These are phyloP conservation scores for Odobenus rosmarus DNA, from an alignment of 2,113 vertebrate species.

Conservation along the genomic window DNA sequence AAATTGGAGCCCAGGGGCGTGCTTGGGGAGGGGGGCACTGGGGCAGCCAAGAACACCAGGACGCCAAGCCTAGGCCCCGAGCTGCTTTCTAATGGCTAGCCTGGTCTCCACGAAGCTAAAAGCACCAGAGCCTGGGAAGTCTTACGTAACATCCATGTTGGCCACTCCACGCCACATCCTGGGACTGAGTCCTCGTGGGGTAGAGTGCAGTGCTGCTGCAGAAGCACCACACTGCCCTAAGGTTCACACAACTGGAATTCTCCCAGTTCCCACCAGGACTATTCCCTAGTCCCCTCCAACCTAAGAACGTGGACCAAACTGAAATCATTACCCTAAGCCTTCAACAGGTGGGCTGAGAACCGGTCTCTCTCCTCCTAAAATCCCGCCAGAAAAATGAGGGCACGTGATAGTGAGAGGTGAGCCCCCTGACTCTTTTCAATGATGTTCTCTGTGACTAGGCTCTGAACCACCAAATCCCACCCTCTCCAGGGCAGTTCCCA, in stretches of 20 bases:
- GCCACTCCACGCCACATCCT: accelerated
- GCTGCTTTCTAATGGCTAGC: background rate
- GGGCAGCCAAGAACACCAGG: background rate
- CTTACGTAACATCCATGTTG: accelerated
- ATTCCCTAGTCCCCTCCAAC: too few relatives aligned
- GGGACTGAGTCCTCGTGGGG: too few relatives aligned
- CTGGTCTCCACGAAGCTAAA: too few relatives aligned
- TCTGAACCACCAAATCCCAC: background rate
- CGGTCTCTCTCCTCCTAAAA: background rate
- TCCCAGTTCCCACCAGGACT: background rate
- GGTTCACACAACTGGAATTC: background rate
- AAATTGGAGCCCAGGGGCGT: background rate
- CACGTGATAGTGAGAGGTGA: accelerated
- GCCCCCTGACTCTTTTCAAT: background rate
- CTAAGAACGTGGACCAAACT: background rate
- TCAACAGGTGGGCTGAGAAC: background rate
- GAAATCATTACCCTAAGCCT: background rate
- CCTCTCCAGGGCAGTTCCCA: background rate
- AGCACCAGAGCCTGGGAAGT: background rate
- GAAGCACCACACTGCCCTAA: too few relatives aligned
- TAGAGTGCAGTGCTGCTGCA: accelerated
- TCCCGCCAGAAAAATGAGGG: background rate
- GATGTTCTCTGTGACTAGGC: background rate
- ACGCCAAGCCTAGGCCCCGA: background rate
- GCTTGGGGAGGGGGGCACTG: accelerated